Evolutionary conservation across 1,140 invertebrate species (phyloP).

Genomic region (Leptopilina clavipes): DNA sequence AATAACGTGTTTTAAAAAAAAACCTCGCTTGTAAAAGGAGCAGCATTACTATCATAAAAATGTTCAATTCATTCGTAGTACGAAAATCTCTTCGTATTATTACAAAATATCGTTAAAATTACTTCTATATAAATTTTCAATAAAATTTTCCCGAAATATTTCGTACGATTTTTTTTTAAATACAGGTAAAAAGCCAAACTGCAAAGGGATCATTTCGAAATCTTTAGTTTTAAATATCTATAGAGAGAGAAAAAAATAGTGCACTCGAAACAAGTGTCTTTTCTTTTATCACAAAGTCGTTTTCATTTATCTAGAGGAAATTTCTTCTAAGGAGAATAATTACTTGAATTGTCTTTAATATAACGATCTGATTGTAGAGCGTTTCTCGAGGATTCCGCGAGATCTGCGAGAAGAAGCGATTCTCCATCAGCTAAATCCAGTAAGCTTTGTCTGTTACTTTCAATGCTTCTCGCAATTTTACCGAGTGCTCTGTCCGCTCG

Average conservation of each 20-base stretch:
- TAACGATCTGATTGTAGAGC: neutral
- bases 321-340: too few species aligned
- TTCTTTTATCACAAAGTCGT: conserved; percentile 20
- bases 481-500: conserved; percentile 70
- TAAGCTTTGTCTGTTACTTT: conserved; percentile 53
- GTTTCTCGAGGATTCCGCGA: conserved; percentile 56
- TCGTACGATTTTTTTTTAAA: too few species aligned
- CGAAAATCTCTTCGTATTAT: conserved; percentile 16
- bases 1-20: neutral
- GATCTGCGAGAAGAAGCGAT: conserved; percentile 55
- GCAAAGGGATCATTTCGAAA: neutral
- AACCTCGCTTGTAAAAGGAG: conserved; percentile 18
- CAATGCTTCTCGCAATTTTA: conserved; percentile 73
- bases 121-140: neutral
- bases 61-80: neutral
- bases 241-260: neutral
- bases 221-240: too few species aligned
- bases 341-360: neutral
- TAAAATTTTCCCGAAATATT: neutral
- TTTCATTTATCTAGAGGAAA: neutral
- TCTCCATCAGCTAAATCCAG: conserved; percentile 51
- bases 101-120: conserved; percentile 9
- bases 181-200: too few species aligned
- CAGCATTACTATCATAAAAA: neutral
- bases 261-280: conserved; percentile 1